These are phyloP conservation scores for Mastomys natalensis DNA, from an alignment of 2,113 vertebrate species.

Conservation along the genomic window DNA sequence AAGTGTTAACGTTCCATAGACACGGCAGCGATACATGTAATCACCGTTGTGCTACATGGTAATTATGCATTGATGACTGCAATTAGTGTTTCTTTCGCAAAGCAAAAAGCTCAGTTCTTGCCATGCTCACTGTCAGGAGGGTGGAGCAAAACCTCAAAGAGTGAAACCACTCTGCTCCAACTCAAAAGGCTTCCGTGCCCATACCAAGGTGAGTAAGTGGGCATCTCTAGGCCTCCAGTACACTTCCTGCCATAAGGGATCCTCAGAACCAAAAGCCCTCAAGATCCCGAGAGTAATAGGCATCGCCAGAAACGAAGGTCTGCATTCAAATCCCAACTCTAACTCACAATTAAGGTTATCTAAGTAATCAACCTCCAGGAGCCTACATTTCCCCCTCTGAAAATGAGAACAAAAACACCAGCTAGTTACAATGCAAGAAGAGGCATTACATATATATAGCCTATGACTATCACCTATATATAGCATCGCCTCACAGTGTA, in stretches of 20 bases:
- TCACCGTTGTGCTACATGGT: constrained; percentile 1
- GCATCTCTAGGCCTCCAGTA: neutral
- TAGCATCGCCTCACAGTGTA: neutral
- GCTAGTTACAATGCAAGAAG: neutral
- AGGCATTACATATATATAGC: neutral
- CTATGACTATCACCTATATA: neutral
- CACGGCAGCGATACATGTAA: constrained; percentile 40
- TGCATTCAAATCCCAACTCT: neutral
- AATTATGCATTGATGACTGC: constrained; percentile 65
- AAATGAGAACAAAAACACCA: neutral
- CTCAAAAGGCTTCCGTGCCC: neutral
- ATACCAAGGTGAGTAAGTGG: neutral
- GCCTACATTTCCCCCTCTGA: neutral
- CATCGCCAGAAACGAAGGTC: neutral
- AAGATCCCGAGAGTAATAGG: neutral
- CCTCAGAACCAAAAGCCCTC: neutral
- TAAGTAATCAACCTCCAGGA: neutral
- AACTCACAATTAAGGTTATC: constrained; percentile 8
- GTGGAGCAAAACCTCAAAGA: neutral
- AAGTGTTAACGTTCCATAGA: neutral
- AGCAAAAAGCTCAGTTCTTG: neutral
- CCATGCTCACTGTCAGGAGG: constrained; percentile 36
- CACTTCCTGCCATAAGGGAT: neutral
- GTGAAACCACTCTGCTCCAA: neutral
- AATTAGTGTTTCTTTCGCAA: constrained; percentile 67